Conservation (phyloP, 1,140 invertebrate genomes). For the Bombus waltoni region DNA sequence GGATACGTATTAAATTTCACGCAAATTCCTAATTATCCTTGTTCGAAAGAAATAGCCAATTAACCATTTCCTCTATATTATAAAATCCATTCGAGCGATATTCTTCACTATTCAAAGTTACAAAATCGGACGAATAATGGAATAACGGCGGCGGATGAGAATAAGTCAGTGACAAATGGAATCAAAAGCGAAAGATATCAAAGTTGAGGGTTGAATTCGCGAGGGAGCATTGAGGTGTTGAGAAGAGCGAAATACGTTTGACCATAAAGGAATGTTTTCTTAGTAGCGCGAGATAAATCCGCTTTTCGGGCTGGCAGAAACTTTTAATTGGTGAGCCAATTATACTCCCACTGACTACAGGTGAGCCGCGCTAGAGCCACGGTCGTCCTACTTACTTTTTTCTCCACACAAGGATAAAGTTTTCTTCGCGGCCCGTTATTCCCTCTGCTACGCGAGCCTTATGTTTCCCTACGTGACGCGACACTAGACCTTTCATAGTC, state of each 20-base stretch:
- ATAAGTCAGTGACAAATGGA: not conserved
- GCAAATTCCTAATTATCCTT: not conserved
- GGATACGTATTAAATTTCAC: not conserved
- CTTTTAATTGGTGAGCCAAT: slow-evolving; percentile 67
- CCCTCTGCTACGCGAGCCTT: not conserved
- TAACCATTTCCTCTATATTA: not conserved
- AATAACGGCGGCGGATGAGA: not conserved
- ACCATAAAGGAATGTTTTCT: slow-evolving; percentile 35
- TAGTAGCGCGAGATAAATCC: slow-evolving; percentile 39
- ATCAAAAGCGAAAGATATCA: not conserved
- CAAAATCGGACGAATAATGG: not conserved
- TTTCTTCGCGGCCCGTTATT: slow-evolving; percentile 7
- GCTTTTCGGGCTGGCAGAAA: slow-evolving; percentile 31
- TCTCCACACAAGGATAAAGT: slow-evolving; percentile 37
- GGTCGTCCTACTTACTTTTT: slow-evolving; percentile 46
- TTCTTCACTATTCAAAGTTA: not conserved
- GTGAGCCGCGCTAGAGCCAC: not conserved
- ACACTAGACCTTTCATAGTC: not conserved
- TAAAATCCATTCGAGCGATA: not conserved
- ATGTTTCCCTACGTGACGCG: not conserved
- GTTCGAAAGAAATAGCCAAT: not conserved
- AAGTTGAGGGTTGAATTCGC: not conserved
- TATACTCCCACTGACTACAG: slow-evolving; percentile 26
- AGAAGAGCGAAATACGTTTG: slow-evolving; percentile 15
- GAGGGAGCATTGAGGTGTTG: not conserved